Conservation (phyloP, 1,140 invertebrate genomes). For the Cotesia glomerata region DNA sequence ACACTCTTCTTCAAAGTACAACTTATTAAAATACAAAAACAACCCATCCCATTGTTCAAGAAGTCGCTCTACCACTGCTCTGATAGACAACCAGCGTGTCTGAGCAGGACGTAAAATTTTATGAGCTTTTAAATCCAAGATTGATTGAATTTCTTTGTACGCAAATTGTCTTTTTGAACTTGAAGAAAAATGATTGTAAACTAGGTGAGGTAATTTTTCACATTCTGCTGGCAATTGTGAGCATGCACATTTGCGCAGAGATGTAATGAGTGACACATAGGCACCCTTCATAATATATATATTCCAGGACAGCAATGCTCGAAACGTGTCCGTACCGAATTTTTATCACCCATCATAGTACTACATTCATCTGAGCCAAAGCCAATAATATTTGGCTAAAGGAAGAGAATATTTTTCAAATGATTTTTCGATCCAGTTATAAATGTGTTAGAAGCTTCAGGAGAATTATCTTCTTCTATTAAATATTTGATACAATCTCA, state of each 20-base stretch:
- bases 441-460: conserved; percentile 44
- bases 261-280: conserved; percentile 55
- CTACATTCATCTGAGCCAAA: conserved; percentile 52
- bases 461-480: conserved; percentile 22
- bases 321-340: conserved; percentile 48
- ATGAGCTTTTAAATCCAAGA: conserved; percentile 27
- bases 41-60: conserved; percentile 32
- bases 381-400: conserved; percentile 49
- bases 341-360: conserved; percentile 52
- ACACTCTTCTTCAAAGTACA: not conserved
- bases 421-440: conserved; percentile 35
- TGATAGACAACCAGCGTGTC: conserved; percentile 30
- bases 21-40: conserved; percentile 18
- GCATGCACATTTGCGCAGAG: conserved; percentile 47
- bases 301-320: conserved; percentile 42
- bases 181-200: conserved; percentile 46
- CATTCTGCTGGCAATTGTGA: conserved; percentile 44
- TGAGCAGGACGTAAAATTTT: conserved; percentile 30
- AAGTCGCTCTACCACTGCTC: conserved; percentile 24
- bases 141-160: conserved; percentile 35
- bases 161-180: conserved; percentile 47
- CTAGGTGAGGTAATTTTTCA: conserved; percentile 46
- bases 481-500: conserved; percentile 45
- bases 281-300: conserved; percentile 51
- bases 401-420: conserved; percentile 43